These are phyloP conservation scores for Uromys caudimaculatus DNA, from an alignment of 2,797 vertebrate species.

Conservation along the genomic window DNA sequence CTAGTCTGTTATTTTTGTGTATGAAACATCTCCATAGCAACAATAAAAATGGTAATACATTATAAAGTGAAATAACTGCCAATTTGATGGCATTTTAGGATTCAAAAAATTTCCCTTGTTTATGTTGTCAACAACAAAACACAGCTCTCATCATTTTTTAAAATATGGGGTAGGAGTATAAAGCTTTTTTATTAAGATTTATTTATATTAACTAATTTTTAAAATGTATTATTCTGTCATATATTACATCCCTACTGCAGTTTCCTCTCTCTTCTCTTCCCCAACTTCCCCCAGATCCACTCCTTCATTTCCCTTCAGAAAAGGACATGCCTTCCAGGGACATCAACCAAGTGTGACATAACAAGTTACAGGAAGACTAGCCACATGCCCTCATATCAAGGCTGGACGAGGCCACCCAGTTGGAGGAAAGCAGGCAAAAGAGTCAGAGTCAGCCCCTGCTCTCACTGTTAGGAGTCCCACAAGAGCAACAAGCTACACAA, in stretches of 20 bases:
- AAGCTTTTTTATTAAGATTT: neutral
- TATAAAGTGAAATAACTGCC: constrained; percentile 20
- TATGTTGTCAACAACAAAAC: neutral
- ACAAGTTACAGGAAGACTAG: neutral
- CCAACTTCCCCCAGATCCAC: neutral
- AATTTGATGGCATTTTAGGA: constrained; percentile 22
- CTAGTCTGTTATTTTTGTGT: constrained; percentile 53
- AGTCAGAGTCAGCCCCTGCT: neutral
- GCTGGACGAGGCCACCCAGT: neutral
- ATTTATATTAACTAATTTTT: neutral
- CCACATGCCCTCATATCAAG: neutral
- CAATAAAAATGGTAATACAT: constrained; percentile 47
- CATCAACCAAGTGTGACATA: neutral
- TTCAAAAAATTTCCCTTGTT: neutral
- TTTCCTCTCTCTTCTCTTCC: neutral
- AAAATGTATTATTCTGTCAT: neutral
- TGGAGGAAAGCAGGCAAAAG: neutral
- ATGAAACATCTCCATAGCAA: constrained; percentile 46
- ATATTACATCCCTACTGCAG: neutral
- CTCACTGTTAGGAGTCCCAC: neutral
- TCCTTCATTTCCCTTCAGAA: neutral
- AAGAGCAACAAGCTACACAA: neutral
- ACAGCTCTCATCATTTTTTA: neutral
- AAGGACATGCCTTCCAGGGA: neutral
- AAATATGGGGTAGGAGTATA: too few relatives aligned